Base-by-base conservation (phyloP, 2,888 invertebrate genomes). In the Meteorus cinctellus region DNA sequence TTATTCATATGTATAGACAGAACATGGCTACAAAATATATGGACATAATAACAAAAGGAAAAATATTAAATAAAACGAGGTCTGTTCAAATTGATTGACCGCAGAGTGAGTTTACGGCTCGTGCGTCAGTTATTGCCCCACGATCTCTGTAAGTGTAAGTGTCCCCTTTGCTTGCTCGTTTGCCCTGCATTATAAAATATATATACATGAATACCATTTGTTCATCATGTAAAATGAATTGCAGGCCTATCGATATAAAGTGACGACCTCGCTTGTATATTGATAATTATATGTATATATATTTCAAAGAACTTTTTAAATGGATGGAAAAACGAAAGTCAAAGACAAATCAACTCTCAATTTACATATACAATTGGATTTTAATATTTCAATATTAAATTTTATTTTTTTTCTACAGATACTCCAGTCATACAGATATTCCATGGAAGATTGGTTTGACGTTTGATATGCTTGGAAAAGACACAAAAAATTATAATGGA, bases 71-170 rank as follows among this genome's bases (percentile, higher is more conserved):
- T 65, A 63, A 55, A 75, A 70, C 63, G 70, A 55, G 65, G 65
- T 70, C 62, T 76, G 19, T 55, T 76, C 27, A 76, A 72, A 76
- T 76, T 76, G 75, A 76, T 76, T 76, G 75, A 72, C 72, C 69
- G 48, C 55, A 55, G 19, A 55, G 72, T 76, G 67, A 67, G 75
- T 75, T 75, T 75, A 75, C 75, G 66, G 75, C 71, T 72, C 75
- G 72, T 75, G 75, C 72, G 72, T 71, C 75, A 72, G 67, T 76
- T 76, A 76, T 76, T 76, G 72, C 72, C 27, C 55, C 19, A 55
- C 55, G 67, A 76, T 72, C 69, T 60, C 48, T 48, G 24, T 55
- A 62, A 45, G 51, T 65, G 48, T 70, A 51, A 45, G 63, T 66
- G 62, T 65, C 59, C 41, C 51, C 31, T 71, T 67, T 66, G 59